Base-by-base conservation (phyloP, 2,888 invertebrate species). In the Phalangium opilio region DNA sequence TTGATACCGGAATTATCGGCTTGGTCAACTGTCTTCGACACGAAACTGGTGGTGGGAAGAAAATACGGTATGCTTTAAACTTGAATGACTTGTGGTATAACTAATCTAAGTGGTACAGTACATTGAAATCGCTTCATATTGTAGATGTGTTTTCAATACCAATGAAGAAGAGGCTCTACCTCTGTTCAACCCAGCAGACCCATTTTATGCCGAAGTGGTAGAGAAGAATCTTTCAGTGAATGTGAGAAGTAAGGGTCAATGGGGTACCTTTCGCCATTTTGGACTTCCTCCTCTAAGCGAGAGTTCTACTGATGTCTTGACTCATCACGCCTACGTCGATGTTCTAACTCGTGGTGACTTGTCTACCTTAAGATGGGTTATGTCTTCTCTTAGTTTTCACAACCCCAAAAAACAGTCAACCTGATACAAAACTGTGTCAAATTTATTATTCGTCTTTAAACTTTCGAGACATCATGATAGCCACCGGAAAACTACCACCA, bases 401-500 rank as follows among this genome's bases (percentile, higher is more conserved):
- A 27, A 27, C 8, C 27, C 5, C 27, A 8, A 27, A 43, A 75
- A 76, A 61, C 71, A n/a, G 70, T 63, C 67, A 66, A 50, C 32
- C 45, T n/a, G 44, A 47, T 3, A 67, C 67, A 10, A 32, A 47
- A 7, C 14, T 41, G 7, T 91, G 90, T 69, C 75, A 75, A 54
- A 90, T 93, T 12, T 84, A 90, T 67, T 93, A 85, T 69, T 84
- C 93, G 1, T 85, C 93, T 36, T 76, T 96, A 51, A 96, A 96
- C 71, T 96, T 96, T 82, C 79, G 95, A 57, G 96, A 98, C 69
- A 79, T 96, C 57, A 98, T 98, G 96, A 70, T 96, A 62, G 93
- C 95, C 27, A 89, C 89, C 19, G 96, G 95, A 59, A 93, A 95
- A 70, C 75, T 96, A 53, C 86, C 95, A 45, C 90, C 93, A 27